Evolutionary conservation across 1,140 invertebrate species (phyloP).

Genomic region (Lerema accius): DNA sequence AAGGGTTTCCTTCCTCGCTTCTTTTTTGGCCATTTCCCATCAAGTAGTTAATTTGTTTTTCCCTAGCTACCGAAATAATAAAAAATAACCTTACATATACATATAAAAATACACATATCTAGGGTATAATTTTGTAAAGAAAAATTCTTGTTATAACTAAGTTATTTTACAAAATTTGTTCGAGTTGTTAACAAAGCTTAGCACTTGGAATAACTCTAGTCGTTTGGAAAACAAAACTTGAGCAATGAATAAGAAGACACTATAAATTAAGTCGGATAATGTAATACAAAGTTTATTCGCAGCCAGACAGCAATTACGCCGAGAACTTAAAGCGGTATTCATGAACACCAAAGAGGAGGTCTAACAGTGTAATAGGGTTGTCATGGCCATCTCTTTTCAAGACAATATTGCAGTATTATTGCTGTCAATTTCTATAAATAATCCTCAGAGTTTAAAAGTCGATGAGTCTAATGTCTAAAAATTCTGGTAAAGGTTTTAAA

Average conservation of each 20-base stretch:
- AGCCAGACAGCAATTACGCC: constrained; percentile 78
- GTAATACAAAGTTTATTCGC: constrained; percentile 80
- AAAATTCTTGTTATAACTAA: not conserved
- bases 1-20: too few species aligned
- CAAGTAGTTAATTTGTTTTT: too few species aligned
- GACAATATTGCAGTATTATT: too few species aligned
- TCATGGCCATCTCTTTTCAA: not conserved
- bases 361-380: constrained; percentile 30
- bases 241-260: constrained; percentile 73
- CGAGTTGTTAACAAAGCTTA: constrained; percentile 35
- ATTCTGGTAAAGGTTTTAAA: too few species aligned
- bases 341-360: constrained; percentile 62
- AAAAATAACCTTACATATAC: too few species aligned
- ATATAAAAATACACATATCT: not conserved
- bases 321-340: constrained; percentile 76
- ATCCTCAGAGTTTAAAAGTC: too few species aligned
- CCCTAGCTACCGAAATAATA: too few species aligned
- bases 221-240: constrained; percentile 64
- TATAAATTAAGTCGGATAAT: constrained; percentile 78
- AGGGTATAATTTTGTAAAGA: not conserved
- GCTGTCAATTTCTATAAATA: too few species aligned
- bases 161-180: constrained; percentile 11
- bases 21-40: too few species aligned
- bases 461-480: too few species aligned
- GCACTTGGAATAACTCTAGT: constrained; percentile 51